Evolutionary conservation across 2,113 vertebrate species (phyloP).

Genomic region (Pycnonotus jocosus): DNA sequence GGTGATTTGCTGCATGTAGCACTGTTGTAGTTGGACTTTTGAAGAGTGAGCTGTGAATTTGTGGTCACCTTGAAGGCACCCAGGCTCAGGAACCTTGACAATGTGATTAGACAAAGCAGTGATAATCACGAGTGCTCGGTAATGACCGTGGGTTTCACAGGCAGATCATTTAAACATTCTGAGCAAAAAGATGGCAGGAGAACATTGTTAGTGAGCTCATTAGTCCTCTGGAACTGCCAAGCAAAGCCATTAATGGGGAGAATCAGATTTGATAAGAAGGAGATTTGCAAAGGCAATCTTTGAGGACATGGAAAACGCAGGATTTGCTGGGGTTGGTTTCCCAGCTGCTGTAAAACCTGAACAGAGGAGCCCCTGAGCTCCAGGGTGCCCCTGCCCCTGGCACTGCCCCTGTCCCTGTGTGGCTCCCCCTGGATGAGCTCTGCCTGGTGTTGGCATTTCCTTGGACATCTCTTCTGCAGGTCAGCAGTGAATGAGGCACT

Average conservation of each 20-base stretch:
- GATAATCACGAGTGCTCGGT: background rate
- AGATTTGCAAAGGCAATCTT: background rate
- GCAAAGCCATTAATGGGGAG: background rate
- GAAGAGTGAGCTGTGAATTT: constrained; percentile 1
- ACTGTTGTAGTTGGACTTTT: background rate
- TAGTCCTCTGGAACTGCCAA: background rate
- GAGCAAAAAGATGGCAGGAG: background rate
- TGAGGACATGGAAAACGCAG: background rate
- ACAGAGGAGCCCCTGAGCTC: fast-evolving
- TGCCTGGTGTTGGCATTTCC: fast-evolving
- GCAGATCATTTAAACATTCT: background rate
- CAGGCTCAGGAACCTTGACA: background rate
- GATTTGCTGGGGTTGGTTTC: background rate
- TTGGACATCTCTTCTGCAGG: background rate
- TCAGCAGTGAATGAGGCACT: background rate
- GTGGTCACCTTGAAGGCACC: background rate
- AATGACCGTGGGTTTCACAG: background rate
- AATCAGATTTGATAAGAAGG: background rate
- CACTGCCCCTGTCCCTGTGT: fast-evolving
- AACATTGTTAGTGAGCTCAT: background rate
- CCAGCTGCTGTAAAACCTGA: fast-evolving
- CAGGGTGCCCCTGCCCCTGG: background rate
- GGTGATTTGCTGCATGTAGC: constrained; percentile 32
- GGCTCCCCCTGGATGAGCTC: fast-evolving
- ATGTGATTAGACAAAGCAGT: background rate